phyloP scores from a whole-genome alignment of 2,888 invertebrate genomes.

The Chalcosyrphus nemorum region DNA sequence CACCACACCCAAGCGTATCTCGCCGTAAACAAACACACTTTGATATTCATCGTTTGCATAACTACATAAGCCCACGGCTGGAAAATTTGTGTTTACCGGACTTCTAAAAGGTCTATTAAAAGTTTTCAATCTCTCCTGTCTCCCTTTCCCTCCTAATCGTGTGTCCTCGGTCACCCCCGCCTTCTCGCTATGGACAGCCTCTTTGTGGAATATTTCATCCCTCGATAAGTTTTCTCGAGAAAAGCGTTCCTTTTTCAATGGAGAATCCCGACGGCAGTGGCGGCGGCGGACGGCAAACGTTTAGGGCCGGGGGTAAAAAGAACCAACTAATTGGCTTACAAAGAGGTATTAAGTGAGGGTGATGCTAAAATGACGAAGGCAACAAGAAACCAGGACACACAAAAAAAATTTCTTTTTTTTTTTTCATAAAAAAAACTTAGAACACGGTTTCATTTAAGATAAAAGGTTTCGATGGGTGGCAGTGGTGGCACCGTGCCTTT shows the following conservation, averaged over 20 bases:
- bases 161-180: not conserved
- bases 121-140: constrained; percentile 61
- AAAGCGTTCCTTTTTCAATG: constrained; percentile 12
- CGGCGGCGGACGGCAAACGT: not conserved
- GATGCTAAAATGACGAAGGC: constrained; percentile 36
- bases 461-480: constrained; percentile 29
- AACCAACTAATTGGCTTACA: constrained; percentile 68
- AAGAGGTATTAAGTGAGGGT: constrained; percentile 63
- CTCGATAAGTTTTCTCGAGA: constrained; percentile 53
- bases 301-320: constrained; percentile 27
- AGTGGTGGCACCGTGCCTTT: no score
- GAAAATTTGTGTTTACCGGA: constrained; percentile 53
- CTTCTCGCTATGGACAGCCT: not conserved
- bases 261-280: not conserved
- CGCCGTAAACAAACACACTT: constrained; percentile 62
- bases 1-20: constrained; percentile 32
- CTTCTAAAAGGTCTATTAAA: constrained; percentile 72
- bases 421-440: not conserved
- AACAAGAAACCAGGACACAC: no score
- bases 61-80: constrained; percentile 59
- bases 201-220: constrained; percentile 58
- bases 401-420: no score
- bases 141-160: not conserved
- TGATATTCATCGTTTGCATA: constrained; percentile 70
- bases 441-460: constrained; percentile 29